Percentiles rank a stretch among this genome's conserved stretches.
phyloP scores from a whole-genome alignment of 2,888 invertebrate genomes.

The Chironomus riparius region DNA sequence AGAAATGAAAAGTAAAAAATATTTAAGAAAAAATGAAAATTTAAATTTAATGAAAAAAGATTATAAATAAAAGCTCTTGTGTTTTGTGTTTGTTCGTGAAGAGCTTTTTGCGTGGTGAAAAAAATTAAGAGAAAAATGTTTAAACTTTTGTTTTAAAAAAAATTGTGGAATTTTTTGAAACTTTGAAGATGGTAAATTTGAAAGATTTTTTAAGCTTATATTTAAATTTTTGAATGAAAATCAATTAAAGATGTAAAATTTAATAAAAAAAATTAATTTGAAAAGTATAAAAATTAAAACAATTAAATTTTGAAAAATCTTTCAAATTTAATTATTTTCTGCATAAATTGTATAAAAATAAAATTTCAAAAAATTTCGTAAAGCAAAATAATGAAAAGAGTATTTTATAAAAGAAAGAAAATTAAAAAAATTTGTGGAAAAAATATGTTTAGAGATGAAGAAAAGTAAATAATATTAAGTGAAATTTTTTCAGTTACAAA shows the following conservation, averaged over 20 bases:
- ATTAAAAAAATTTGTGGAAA: background rate
- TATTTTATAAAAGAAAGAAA: background rate
- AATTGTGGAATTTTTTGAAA: background rate
- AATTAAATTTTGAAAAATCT: background rate
- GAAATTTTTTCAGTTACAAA: background rate
- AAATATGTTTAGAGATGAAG: background rate
- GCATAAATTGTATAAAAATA: no score
- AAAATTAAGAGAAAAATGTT: slow-evolving; percentile 4
- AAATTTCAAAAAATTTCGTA: no score
- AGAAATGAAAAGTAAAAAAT: background rate
- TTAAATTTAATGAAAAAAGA: background rate
- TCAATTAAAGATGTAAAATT: background rate
- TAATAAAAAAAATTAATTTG: background rate
- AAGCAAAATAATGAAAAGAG: no score
- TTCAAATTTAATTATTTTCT: no score
- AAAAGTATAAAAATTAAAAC: background rate
- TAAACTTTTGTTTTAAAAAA: background rate
- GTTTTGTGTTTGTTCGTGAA: background rate
- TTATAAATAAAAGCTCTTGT: background rate
- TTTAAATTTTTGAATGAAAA: no score
- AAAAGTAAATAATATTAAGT: background rate
- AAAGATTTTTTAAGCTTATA: background rate
- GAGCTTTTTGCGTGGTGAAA: background rate
- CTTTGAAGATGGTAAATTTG: background rate
- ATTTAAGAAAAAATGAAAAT: background rate